Evolutionary conservation across 2,113 vertebrate genomes (phyloP).

Genomic region (Cololabis saira): DNA sequence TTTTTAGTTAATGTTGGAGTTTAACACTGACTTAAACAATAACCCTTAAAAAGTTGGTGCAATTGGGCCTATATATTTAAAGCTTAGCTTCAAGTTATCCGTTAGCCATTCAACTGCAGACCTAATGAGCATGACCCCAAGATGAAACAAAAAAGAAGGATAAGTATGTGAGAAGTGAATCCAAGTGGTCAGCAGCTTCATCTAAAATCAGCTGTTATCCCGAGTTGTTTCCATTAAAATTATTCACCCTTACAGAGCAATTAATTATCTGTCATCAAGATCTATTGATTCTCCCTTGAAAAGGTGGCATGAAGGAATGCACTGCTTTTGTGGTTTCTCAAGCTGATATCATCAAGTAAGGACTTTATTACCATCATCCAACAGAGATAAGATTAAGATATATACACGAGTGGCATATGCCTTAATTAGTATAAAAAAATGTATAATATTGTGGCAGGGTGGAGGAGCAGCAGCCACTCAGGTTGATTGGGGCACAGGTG

Average conservation of each 20-base stretch:
- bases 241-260: slow-evolving; percentile 61
- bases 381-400: slow-evolving; percentile 27
- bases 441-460: no score
- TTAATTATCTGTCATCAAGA: slow-evolving; percentile 78
- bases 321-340: slow-evolving; percentile 42
- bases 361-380: slow-evolving; percentile 35
- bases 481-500: no score
- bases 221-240: slow-evolving; percentile 68
- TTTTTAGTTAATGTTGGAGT: no score
- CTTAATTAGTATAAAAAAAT: slow-evolving; percentile 17
- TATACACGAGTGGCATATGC: slow-evolving; percentile 1
- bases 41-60: no score
- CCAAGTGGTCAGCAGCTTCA: slow-evolving; percentile 14
- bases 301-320: slow-evolving; percentile 34
- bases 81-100: no score
- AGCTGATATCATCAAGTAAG: slow-evolving; percentile 31
- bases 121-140: no score
- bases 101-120: no score
- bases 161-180: no score
- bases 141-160: background rate
- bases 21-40: no score
- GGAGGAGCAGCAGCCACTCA: no score
- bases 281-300: slow-evolving; percentile 72
- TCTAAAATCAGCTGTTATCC: slow-evolving; percentile 49
- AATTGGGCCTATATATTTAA: no score